Conservation (phyloP, 2,113 vertebrate genomes). For the Crotalus viridis region DNA sequence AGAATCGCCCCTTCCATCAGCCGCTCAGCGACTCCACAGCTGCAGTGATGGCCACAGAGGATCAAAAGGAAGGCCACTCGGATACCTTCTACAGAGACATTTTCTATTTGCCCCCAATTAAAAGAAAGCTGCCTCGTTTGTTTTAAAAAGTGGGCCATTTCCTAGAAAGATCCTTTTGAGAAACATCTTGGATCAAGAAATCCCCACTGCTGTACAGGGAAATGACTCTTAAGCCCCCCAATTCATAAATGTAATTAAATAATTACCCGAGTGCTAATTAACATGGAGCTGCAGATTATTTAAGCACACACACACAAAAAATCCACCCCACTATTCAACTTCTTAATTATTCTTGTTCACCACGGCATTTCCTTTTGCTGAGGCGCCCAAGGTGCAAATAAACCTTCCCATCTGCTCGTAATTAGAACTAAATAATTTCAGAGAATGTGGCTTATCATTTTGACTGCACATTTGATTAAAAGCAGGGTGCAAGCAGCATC, state of each 20-base stretch:
- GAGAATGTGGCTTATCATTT: slow-evolving; percentile 97
- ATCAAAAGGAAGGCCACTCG: slow-evolving; percentile 1
- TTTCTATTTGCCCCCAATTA: slow-evolving; percentile 57
- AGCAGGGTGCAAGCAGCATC: slow-evolving; percentile 81
- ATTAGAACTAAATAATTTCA: slow-evolving; percentile 99
- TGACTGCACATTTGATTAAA: slow-evolving; percentile 98
- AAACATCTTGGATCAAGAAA: slow-evolving; percentile 60
- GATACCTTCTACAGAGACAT: slow-evolving; percentile 39
- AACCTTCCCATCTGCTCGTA: slow-evolving; percentile 99
- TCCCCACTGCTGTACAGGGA: slow-evolving; percentile 47
- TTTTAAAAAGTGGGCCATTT: slow-evolving; percentile 49
- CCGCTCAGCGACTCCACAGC: neutral
- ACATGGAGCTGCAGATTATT: slow-evolving; percentile 96
- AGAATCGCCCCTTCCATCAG: neutral
- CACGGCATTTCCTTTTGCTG: slow-evolving; percentile 98
- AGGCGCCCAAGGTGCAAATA: slow-evolving; percentile 99
- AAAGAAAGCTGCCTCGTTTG: neutral
- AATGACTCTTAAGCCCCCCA: slow-evolving; percentile 71
- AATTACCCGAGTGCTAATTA: slow-evolving; percentile 99
- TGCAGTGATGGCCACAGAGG: slow-evolving; percentile 8
- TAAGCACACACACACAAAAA: slow-evolving; percentile 86
- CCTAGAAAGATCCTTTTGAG: slow-evolving; percentile 38
- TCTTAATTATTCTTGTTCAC: slow-evolving; percentile 99
- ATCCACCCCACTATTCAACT: slow-evolving; percentile 90
- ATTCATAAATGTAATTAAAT: slow-evolving; percentile 99